These are phyloP conservation scores for Poecilobothrus nobilitatus DNA, from an alignment of 2,888 invertebrate genomes.

Conservation along the genomic window DNA sequence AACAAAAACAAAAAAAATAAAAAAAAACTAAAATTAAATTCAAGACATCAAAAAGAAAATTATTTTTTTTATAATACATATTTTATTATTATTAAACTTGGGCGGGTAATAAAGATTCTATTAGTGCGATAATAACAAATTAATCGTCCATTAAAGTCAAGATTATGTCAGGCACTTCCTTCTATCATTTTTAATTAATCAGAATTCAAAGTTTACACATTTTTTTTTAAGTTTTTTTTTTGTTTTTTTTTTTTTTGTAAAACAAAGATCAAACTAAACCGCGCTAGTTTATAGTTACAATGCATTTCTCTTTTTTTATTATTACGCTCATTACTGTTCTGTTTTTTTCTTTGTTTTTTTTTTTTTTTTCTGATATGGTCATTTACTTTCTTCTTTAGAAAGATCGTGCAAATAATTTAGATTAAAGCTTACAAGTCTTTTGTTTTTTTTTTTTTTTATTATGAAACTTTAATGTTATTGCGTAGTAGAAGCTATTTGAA, in stretches of 20 bases:
- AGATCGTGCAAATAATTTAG: neutral
- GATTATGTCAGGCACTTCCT: neutral
- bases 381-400: no score
- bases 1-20: no score
- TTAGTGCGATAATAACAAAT: neutral
- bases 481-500: neutral
- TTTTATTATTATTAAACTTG: neutral
- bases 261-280: neutral
- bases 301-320: no score
- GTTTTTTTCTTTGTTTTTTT: no score
- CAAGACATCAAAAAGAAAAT: neutral
- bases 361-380: no score
- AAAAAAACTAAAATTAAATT: no score
- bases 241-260: no score
- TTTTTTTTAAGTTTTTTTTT: neutral
- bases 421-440: neutral
- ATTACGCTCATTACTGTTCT: no score
- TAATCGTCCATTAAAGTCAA: slow-evolving; percentile 3
- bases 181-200: slow-evolving; percentile 4
- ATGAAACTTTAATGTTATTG: no score
- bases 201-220: neutral
- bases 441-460: no score
- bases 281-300: neutral
- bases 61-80: no score
- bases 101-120: neutral